These are phyloP conservation scores for Knipowitschia caucasica DNA, from an alignment of 2,797 vertebrate genomes.

Conservation along the genomic window DNA sequence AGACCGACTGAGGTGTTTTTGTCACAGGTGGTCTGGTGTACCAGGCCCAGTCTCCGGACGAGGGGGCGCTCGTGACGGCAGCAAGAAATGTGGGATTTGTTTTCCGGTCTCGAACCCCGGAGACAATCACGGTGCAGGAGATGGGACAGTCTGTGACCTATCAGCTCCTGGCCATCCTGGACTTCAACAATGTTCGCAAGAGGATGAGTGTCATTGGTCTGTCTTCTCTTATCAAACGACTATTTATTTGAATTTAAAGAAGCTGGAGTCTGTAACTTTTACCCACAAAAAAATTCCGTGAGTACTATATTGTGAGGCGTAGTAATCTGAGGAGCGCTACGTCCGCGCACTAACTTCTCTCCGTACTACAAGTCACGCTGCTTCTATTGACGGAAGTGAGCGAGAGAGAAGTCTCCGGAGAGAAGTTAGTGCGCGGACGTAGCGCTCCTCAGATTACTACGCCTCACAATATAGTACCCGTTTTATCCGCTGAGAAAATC, in stretches of 20 bases:
- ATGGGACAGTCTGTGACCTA: slow-evolving; percentile 83
- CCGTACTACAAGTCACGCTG: too few species aligned
- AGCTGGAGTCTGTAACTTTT: too few species aligned
- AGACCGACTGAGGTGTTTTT: slow-evolving; percentile 25
- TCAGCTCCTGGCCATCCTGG: slow-evolving; percentile 88
- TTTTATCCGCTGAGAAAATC: too few species aligned
- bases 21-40: slow-evolving; percentile 81
- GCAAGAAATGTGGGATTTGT: slow-evolving; percentile 91
- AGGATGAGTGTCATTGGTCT: slow-evolving; percentile 94
- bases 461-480: too few species aligned
- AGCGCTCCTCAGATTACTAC: too few species aligned
- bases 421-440: too few species aligned
- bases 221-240: slow-evolving; percentile 46
- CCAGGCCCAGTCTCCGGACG: slow-evolving; percentile 91
- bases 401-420: too few species aligned
- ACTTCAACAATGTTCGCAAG: slow-evolving; percentile 94
- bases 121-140: slow-evolving; percentile 84
- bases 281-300: too few species aligned
- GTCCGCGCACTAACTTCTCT: too few species aligned
- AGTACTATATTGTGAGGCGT: too few species aligned
- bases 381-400: too few species aligned
- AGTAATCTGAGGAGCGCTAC: too few species aligned
- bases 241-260: neutral
- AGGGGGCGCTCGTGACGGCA: slow-evolving; percentile 87
- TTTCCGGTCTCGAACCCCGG: slow-evolving; percentile 85